phyloP scores from a whole-genome alignment of 2,113 vertebrate species.

The Catharus minimus region DNA sequence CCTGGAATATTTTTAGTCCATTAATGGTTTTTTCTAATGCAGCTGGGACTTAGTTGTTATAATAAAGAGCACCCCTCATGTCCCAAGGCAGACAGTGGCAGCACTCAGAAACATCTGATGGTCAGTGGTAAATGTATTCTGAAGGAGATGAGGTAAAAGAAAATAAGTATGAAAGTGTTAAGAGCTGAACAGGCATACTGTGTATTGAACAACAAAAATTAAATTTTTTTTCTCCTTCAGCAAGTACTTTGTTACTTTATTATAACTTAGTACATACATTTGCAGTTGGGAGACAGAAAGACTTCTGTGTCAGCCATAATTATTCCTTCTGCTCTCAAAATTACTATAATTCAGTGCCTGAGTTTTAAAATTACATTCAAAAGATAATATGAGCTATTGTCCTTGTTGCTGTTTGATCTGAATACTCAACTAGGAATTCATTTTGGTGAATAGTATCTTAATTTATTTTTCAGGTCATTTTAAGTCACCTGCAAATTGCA shows the following conservation, averaged over 20 bases:
- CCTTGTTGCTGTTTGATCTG: constrained; percentile 19
- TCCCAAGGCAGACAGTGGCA: neutral
- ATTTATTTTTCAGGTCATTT: constrained; percentile 46
- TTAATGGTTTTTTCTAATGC: neutral
- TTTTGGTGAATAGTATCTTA: neutral
- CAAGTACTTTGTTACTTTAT: neutral
- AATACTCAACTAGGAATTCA: constrained; percentile 9
- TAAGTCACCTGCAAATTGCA: constrained; percentile 26
- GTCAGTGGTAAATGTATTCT: constrained; percentile 1
- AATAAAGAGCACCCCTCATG: neutral
- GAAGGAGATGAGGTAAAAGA: neutral
- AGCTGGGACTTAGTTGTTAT: neutral
- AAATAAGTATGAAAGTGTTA: neutral
- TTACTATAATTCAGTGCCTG: neutral
- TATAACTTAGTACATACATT: neutral
- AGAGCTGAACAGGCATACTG: neutral
- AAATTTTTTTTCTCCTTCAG: neutral
- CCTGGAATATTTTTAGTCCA: neutral
- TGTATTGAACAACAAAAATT: neutral
- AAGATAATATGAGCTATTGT: neutral
- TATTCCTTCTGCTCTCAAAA: constrained; percentile 31
- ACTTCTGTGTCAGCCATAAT: neutral
- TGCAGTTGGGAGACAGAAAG: constrained; percentile 1
- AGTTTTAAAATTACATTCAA: constrained; percentile 3
- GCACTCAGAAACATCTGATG: neutral